Evolutionary conservation across 2,797 vertebrate genomes (phyloP).

Genomic region (Molossus molossus): DNA sequence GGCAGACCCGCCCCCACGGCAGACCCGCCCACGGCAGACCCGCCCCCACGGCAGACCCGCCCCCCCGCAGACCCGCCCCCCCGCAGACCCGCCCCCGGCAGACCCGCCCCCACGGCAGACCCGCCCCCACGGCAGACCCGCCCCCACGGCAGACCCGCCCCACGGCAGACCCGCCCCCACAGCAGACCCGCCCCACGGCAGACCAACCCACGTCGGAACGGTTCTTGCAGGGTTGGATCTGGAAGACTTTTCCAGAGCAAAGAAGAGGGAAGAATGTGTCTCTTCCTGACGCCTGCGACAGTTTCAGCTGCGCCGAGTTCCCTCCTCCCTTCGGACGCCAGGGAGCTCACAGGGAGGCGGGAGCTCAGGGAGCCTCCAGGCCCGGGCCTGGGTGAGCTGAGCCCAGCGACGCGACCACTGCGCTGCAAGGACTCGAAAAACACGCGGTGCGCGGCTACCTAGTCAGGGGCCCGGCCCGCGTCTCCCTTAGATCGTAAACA

Average conservation of each 20-base stretch:
- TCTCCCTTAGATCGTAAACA: neutral
- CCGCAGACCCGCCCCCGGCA: too few species aligned
- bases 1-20: too few species aligned
- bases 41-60: too few species aligned
- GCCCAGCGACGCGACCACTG: neutral
- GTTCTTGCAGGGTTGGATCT: neutral
- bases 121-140: too few species aligned
- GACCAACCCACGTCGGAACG: accelerated
- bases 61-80: too few species aligned
- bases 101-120: too few species aligned
- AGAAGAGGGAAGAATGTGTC: neutral
- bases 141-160: too few species aligned
- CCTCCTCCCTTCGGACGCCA: accelerated
- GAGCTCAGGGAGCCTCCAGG: accelerated
- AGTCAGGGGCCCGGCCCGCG: neutral
- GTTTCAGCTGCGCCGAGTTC: neutral
- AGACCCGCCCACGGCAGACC: too few species aligned
- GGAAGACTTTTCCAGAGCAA: neutral
- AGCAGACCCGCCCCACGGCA: too few species aligned
- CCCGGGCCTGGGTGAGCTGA: neutral
- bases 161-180: too few species aligned
- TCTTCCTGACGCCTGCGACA: accelerated
- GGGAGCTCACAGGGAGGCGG: neutral
- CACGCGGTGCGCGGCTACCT: neutral
- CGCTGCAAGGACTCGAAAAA: neutral